Percentiles rank a stretch among this genome's conserved stretches.
Conservation (phyloP, 2,888 invertebrate species). For the Baronia brevicornis region DNA sequence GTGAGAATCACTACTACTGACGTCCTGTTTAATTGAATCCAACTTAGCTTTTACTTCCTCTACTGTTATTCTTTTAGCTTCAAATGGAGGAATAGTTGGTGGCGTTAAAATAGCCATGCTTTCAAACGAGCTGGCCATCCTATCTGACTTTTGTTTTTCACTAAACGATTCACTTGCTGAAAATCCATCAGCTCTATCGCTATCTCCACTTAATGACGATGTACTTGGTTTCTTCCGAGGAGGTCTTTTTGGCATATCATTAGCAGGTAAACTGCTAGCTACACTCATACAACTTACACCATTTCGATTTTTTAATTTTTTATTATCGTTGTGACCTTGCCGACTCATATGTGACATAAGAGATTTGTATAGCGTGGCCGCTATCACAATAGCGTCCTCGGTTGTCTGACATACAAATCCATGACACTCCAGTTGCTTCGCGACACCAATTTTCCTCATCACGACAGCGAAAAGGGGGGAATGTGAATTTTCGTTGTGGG, state of each 20-base stretch:
- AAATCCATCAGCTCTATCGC: slow-evolving; percentile 73
- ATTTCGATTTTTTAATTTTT: slow-evolving; percentile 80
- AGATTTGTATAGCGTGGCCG: slow-evolving; percentile 92
- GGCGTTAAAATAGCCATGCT: slow-evolving; percentile 72
- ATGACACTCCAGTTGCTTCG: slow-evolving; percentile 90
- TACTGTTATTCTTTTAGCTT: slow-evolving; percentile 61
- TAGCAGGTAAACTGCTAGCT: slow-evolving; percentile 76
- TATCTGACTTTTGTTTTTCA: slow-evolving; percentile 68
- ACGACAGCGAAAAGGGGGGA: slow-evolving; percentile 93
- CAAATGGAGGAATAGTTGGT: slow-evolving; percentile 47
- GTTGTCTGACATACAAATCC: slow-evolving; percentile 92
- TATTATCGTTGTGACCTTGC: slow-evolving; percentile 66
- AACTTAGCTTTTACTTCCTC: slow-evolving; percentile 77
- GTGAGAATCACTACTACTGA: slow-evolving; percentile 68
- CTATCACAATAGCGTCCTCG: slow-evolving; percentile 93
- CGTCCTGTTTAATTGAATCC: slow-evolving; percentile 62
- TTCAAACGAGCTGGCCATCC: slow-evolving; percentile 73
- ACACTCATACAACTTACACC: slow-evolving; percentile 87
- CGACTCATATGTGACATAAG: slow-evolving; percentile 87
- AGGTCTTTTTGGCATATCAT: slow-evolving; percentile 79
- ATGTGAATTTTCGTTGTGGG: slow-evolving; percentile 78
- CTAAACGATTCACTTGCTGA: slow-evolving; percentile 63
- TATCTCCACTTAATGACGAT: slow-evolving; percentile 78
- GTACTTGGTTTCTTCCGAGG: slow-evolving; percentile 84
- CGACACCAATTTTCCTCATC: slow-evolving; percentile 86